Base-by-base conservation (phyloP, 2,113 vertebrate species). In the Rhizomys pruinosus region DNA sequence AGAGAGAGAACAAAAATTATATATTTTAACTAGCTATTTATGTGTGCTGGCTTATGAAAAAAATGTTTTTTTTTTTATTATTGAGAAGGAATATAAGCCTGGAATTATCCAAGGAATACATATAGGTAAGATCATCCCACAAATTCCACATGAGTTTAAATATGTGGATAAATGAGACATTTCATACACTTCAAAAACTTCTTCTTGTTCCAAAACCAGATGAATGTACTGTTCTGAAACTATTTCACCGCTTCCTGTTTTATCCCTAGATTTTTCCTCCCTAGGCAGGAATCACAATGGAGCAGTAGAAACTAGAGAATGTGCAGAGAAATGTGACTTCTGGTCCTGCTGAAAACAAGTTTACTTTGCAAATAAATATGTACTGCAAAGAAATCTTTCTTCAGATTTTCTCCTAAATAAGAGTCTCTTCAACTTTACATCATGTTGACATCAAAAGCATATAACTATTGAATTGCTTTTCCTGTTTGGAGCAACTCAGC, bases 401-500 rank as follows among this genome's bases (percentile, higher is more conserved):
- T n/a, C 84, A 81, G 84, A 52, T 64, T 71, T 88, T 90, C 57
- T 84, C 55, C 81, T 72, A 86, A 92, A 88, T 90, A 95, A 93
- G 61, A 82, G 79, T 59, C 32, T 39, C 27, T 91, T 72, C 95
- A 87, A 89, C 39, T 87, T 90, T 42, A 61, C 93, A 89, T 92
- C 84, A 94, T 27, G 59, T 87, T 95, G 96, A 95, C 91, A 96
- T 94, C 74, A 96, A 95, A 94, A 95, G 59, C 39, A 16, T 84
- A 85, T 22, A n/a, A 94, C 59, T 87, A 57, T 37, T 80, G 44
- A 91, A 64, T 82, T 82, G 32, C 64, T 94, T 93, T 90, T 74
- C 57, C 72, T 63, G 39, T 92, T 87, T 82, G 27, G 42, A 96
- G 57, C 15, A 77, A 68, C 34, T 94, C 64, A 78, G 89, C 47